A percentile compares a stretch with the other conserved stretches of the same genome.
Evolutionary conservation across 1,140 invertebrate genomes (phyloP).

Genomic region (Drosophila sulfurigaster): DNA sequence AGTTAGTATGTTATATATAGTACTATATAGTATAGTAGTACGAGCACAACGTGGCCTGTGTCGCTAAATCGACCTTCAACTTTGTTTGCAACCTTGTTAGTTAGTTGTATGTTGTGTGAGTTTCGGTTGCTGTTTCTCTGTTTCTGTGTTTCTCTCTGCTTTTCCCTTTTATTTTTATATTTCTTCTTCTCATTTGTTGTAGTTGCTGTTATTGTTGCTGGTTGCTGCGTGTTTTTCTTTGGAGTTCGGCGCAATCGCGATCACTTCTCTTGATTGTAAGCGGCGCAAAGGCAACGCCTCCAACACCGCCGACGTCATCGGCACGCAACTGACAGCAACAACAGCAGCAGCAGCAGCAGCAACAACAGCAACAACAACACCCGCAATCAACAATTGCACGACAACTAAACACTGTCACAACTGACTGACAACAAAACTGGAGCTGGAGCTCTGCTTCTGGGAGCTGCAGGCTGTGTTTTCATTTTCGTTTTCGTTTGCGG

Average conservation of each 20-base stretch:
- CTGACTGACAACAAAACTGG: conserved; percentile 42
- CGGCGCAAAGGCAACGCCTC: conserved; percentile 70
- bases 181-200: conserved; percentile 43
- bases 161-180: conserved; percentile 23
- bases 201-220: conserved; percentile 32
- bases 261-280: conserved; percentile 74
- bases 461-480: conserved; percentile 25
- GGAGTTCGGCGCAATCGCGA: conserved; percentile 76
- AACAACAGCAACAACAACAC: conserved; percentile 46
- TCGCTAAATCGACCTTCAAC: conserved; percentile 60
- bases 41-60: conserved; percentile 24
- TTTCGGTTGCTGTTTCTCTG: conserved; percentile 25
- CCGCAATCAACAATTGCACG: conserved; percentile 40
- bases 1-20: conserved; percentile 1
- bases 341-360: conserved; percentile 47
- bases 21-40: conserved; percentile 17
- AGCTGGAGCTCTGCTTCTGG: conserved; percentile 6
- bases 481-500: conserved; percentile 45
- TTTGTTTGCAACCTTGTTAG: conserved; percentile 63
- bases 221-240: conserved; percentile 46
- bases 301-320: conserved; percentile 71
- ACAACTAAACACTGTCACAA: conserved; percentile 51
- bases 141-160: conserved; percentile 10
- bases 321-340: conserved; percentile 60
- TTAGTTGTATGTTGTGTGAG: conserved; percentile 44